phyloP scores from a whole-genome alignment of 2,113 vertebrate genomes.

The Melanerpes formicivorus region DNA sequence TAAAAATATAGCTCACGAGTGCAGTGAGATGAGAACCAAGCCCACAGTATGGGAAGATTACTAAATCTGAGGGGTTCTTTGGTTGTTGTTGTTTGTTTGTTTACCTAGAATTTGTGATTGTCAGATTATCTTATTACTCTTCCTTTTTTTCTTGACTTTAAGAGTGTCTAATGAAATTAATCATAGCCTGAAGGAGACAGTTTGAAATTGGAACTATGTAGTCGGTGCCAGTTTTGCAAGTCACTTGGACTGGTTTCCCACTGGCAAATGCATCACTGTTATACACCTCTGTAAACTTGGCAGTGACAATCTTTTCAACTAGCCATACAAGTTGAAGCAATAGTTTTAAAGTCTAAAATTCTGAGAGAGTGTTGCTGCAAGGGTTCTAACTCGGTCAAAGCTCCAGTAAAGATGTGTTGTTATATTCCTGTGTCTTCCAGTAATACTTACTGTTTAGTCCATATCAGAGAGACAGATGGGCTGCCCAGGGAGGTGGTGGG shows the following conservation, averaged over 20 bases:
- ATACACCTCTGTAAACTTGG: constrained; percentile 67
- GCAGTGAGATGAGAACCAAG: background rate
- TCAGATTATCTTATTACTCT: constrained; percentile 52
- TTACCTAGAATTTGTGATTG: constrained; percentile 39
- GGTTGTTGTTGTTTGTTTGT: background rate
- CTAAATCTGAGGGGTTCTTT: constrained; percentile 15
- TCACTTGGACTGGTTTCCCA: constrained; percentile 71
- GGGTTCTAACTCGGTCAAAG: background rate
- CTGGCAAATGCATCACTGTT: constrained; percentile 70
- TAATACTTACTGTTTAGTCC: background rate
- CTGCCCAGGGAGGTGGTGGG: no score
- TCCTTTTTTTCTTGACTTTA: constrained; percentile 37
- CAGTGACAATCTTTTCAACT: constrained; percentile 70
- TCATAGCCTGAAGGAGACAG: constrained; percentile 67
- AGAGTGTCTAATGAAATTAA: constrained; percentile 74
- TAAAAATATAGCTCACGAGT: background rate
- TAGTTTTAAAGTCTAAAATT: background rate
- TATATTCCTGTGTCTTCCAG: background rate
- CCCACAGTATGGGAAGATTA: constrained; percentile 6
- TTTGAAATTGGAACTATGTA: constrained; percentile 72
- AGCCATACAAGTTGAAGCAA: constrained; percentile 46
- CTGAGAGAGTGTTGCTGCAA: background rate
- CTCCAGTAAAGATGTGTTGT: background rate
- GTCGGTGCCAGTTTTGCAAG: constrained; percentile 68
- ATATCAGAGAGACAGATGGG: background rate